These are phyloP conservation scores for Empis stercorea DNA, from an alignment of 2,888 invertebrate genomes.

Conservation along the genomic window DNA sequence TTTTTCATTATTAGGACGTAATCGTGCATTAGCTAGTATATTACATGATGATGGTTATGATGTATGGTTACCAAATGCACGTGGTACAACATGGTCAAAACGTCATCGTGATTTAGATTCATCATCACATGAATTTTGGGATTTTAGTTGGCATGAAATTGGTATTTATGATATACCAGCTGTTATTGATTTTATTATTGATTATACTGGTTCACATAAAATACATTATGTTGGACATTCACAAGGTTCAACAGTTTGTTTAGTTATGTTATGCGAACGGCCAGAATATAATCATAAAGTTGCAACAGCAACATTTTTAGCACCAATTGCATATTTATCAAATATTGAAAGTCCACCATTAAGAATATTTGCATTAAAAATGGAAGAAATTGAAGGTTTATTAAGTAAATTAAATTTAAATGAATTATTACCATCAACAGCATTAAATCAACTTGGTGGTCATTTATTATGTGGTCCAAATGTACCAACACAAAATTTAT, in stretches of 20 bases:
- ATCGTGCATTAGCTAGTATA: constrained; percentile 21
- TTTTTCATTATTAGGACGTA: constrained; percentile 23
- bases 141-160: constrained; percentile 32
- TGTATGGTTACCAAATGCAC: constrained; percentile 29
- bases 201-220: constrained; percentile 17
- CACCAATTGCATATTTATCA: constrained; percentile 24
- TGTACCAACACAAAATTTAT: constrained; percentile 26
- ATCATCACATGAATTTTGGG: constrained; percentile 24
- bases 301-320: constrained; percentile 26
- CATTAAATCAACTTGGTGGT: constrained; percentile 30
- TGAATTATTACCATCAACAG: constrained; percentile 26
- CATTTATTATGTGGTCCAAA: constrained; percentile 25
- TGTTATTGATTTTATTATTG: constrained; percentile 25
- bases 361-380: constrained; percentile 20
- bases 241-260: constrained; percentile 25
- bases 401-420: constrained; percentile 30
- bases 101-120: constrained; percentile 18
- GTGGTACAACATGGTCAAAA: constrained; percentile 27
- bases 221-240: constrained; percentile 30
- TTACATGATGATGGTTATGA: constrained; percentile 28
- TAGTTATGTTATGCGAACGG: constrained; percentile 20
- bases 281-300: constrained; percentile 27
- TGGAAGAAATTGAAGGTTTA: constrained; percentile 21
- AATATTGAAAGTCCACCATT: constrained; percentile 25
- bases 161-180: constrained; percentile 27